Evolutionary conservation across 1,140 invertebrate genomes (phyloP).

Genomic region (Bombus superbus): DNA sequence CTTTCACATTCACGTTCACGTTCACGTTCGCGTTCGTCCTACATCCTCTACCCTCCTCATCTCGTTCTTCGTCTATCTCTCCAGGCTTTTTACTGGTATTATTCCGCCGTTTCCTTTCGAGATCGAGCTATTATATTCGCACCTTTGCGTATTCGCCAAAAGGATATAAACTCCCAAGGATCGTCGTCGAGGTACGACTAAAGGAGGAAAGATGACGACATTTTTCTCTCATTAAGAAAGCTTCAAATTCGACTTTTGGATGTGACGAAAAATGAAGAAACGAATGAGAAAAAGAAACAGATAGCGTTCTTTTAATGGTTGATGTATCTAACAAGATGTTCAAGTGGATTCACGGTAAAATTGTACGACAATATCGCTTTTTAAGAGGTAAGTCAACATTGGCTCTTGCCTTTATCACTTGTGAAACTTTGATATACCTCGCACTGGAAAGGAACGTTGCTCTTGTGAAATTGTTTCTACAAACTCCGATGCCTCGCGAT

Average conservation of each 20-base stretch:
- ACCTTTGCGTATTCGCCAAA: background rate
- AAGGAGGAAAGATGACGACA: background rate
- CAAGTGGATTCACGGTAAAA: conserved; percentile 13
- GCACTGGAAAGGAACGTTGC: background rate
- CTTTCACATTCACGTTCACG: background rate
- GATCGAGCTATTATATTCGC: conserved; percentile 55
- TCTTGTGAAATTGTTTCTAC: conserved; percentile 4
- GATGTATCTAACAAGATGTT: conserved; percentile 23
- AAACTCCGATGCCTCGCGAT: background rate
- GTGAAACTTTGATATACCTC: background rate
- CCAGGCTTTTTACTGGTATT: conserved; percentile 37
- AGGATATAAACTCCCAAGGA: conserved; percentile 18
- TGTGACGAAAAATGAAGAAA: background rate
- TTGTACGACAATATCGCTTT: conserved; percentile 12
- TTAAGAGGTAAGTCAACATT: conserved; percentile 32
- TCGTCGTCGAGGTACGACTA: background rate
- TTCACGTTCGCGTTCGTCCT: background rate
- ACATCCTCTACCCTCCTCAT: too few relatives aligned
- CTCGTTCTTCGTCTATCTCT: background rate
- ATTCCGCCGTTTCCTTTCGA: conserved; percentile 44
- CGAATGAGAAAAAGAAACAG: background rate
- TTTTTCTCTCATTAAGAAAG: conserved; percentile 22
- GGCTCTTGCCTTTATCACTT: background rate
- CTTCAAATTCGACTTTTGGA: conserved; percentile 33
- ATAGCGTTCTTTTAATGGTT: background rate